phyloP scores from a whole-genome alignment of 2,113 vertebrate genomes.

The Archilochus colubris region DNA sequence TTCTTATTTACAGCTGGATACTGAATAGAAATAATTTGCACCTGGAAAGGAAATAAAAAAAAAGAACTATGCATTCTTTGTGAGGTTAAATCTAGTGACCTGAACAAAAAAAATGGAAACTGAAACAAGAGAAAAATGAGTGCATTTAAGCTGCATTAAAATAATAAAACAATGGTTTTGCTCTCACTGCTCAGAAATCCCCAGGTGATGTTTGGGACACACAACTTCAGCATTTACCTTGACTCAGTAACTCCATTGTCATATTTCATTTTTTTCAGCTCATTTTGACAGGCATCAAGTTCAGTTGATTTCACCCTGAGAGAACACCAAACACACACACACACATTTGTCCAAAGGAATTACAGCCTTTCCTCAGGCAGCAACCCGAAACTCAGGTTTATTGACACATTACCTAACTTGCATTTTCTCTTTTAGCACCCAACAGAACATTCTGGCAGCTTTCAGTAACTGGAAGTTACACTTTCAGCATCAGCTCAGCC shows the following conservation, averaged over 20 bases:
- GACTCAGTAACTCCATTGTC: slow-evolving; percentile 75
- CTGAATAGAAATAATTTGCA: neutral
- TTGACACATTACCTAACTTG: neutral
- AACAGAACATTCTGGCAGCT: no score
- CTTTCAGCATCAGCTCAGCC: neutral
- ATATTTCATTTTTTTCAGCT: slow-evolving; percentile 77
- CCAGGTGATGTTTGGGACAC: neutral
- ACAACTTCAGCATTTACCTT: slow-evolving; percentile 73
- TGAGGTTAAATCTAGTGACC: neutral
- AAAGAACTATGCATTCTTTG: neutral
- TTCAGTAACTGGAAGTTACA: neutral
- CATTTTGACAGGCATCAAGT: slow-evolving; percentile 76
- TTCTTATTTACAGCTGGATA: neutral
- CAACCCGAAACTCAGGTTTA: neutral
- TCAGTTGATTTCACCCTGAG: slow-evolving; percentile 81
- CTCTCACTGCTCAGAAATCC: neutral
- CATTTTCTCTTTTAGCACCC: neutral
- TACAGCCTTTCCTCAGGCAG: neutral
- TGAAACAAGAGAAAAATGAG: neutral
- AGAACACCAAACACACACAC: neutral
- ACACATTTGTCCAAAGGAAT: neutral
- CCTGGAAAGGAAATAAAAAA: neutral
- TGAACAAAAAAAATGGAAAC: neutral
- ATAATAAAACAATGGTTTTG: neutral
- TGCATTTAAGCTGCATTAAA: neutral